These are phyloP conservation scores for Trichonephila clavata DNA, from an alignment of 1,140 invertebrate species.

Conservation along the genomic window DNA sequence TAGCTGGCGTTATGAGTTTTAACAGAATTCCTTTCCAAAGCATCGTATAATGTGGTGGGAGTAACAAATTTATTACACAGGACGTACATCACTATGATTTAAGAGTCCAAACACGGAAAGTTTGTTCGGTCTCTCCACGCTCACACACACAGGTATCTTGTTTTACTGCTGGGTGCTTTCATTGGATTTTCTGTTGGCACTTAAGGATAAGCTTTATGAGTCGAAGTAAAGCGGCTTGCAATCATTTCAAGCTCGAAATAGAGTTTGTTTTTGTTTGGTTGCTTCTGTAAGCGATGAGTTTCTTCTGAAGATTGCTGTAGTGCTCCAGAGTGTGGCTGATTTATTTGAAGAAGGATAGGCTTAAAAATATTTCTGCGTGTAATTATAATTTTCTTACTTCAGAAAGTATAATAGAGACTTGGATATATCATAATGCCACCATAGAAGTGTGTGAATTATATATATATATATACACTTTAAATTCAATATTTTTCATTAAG, in stretches of 20 bases:
- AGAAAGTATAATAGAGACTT: too few relatives aligned
- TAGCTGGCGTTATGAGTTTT: background rate
- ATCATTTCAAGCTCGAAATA: background rate
- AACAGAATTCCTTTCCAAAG: background rate
- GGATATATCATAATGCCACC: too few relatives aligned
- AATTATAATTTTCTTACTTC: too few relatives aligned
- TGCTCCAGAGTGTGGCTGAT: too few relatives aligned
- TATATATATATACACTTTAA: too few relatives aligned
- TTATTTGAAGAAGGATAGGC: too few relatives aligned
- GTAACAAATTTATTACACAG: background rate
- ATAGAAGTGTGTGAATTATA: too few relatives aligned
- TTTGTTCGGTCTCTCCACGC: background rate
- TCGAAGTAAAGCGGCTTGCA: background rate
- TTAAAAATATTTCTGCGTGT: too few relatives aligned
- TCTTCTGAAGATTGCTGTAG: too few relatives aligned
- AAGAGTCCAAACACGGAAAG: background rate
- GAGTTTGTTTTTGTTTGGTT: too few relatives aligned
- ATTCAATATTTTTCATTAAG: too few relatives aligned
- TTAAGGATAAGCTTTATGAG: background rate
- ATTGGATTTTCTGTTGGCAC: background rate
- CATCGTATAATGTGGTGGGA: background rate
- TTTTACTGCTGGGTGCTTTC: background rate
- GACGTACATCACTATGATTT: conserved; percentile 22
- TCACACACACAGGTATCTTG: background rate
- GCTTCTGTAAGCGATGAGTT: too few relatives aligned